Evolutionary conservation across 2,888 invertebrate genomes (phyloP), one percentile per base, ranked within the genome.

Genomic region (Halictus ligatus): DNA sequence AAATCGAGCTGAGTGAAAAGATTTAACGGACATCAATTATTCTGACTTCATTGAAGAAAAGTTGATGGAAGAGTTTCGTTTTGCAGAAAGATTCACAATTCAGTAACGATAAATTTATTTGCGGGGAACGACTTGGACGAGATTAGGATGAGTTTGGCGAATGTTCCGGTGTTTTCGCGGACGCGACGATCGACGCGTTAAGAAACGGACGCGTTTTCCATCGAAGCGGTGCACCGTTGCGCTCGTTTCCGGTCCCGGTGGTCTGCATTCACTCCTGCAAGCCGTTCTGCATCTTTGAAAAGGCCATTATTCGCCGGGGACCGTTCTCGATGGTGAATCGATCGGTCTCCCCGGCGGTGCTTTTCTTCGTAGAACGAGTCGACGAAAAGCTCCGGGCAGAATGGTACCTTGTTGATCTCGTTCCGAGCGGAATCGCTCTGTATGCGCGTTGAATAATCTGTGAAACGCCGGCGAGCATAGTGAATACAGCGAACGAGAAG

Each of bases 181-280:
- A 25, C 60, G n/a, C 60, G 60, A 15, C 60, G 15, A 25, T 76
- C 46, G 58, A 43, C 43, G 78, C 75, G 75, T 83, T 50, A 43
- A 75, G 46, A 64, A 50, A 46, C 58, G 21, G 40, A 15, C 73
- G 80, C 54, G 64, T 54, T 67, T 15, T 69, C 25, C 35, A 77
- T 50, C 80, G 29, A 64, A 29, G 64, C 46, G n/a, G 25, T 29
- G 29, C 48, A 54, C 25, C 72, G 81, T 48, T n/a, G 64, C 40
- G 58, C 58, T 48, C 29, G 71, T 43, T 43, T 71, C 43, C 40
- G 64, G 64, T 21, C 40, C 40, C 69, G 40, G 35, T 35, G 69
- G 15, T 15, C 29, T 2, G 25, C 15, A 29, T 64, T 64, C 64
- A 15, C 29, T 29, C n/a, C 3, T n/a, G 54, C 54, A 54, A 21